phyloP scores from a whole-genome alignment of 2,797 vertebrate species.

The Eleutherodactylus coqui region DNA sequence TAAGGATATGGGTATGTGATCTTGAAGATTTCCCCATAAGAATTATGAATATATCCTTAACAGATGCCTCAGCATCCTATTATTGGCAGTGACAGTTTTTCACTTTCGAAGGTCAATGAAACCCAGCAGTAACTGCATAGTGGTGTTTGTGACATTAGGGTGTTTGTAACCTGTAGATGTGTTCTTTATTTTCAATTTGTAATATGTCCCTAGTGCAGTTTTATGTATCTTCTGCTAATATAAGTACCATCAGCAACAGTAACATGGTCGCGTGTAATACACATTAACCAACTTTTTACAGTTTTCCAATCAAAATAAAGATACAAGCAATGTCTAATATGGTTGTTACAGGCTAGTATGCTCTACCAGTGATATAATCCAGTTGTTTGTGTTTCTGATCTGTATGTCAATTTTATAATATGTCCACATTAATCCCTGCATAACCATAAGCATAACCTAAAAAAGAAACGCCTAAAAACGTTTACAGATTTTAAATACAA shows the following conservation, averaged over 20 bases:
- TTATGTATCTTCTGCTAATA: constrained; percentile 77
- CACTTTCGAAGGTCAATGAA: constrained; percentile 75
- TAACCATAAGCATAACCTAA: constrained; percentile 80
- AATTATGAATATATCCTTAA: constrained; percentile 72
- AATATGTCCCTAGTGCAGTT: constrained; percentile 77
- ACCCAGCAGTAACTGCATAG: constrained; percentile 80
- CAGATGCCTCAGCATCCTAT: constrained; percentile 68
- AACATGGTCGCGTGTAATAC: constrained; percentile 69
- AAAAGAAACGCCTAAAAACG: constrained; percentile 67
- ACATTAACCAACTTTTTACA: constrained; percentile 72
- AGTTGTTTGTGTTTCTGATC: constrained; percentile 16
- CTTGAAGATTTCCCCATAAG: constrained; percentile 73
- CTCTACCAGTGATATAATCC: neutral
- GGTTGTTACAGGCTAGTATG: neutral
- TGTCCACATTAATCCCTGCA: constrained; percentile 55
- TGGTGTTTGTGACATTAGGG: constrained; percentile 81
- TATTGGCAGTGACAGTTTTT: constrained; percentile 70
- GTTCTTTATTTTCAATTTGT: constrained; percentile 77
- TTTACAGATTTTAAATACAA: constrained; percentile 35
- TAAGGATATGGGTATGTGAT: constrained; percentile 72
- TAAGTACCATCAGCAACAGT: constrained; percentile 77
- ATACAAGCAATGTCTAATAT: constrained; percentile 65
- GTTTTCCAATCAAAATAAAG: constrained; percentile 71
- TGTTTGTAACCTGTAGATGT: constrained; percentile 80
- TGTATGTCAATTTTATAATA: constrained; percentile 1